Base-by-base conservation (phyloP, 1,140 invertebrate genomes). In the Leptonema lineaticorne region DNA sequence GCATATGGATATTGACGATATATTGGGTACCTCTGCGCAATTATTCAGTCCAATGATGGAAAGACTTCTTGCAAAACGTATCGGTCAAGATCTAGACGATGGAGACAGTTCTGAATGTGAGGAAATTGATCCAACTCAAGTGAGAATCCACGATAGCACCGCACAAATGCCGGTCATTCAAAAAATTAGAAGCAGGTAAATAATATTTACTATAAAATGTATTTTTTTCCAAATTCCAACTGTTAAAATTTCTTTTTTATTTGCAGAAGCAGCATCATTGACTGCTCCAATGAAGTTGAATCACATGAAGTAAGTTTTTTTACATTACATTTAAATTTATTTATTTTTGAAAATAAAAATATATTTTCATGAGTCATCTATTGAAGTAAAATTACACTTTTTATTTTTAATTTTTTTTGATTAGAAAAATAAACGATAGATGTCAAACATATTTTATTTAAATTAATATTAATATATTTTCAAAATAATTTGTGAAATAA, bases 1-100 rank as follows among this genome's bases (percentile, higher is more conserved):
- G 65, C 88, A 90, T 75, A 90, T 88, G 9, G 91, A 94, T 77
- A 93, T 94, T 64, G 92, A 94, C 74, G 91, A 93, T 74, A 84
- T 93, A 74, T 79, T 94, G 53, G 91, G 91, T 53, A 83, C 80
- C 28, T 83, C 83, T 62, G 83, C 84, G 30, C 84, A 86, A 14
- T 79, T 87, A 67, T 84, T 87, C 74, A 87, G 86, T 75, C 86
- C 86, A 22, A 82, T 87, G 68, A 86, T 86, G 80, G 81, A 85
- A 57, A 82, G 80, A 57, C 81, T 85, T 70, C 77, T 84, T 58
- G 79, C 78, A 28, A 77, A 74, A 63, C 78, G 78, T 64, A 79
- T 77, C 29, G 77, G 78, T 16, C 78, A 79, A 68, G 73, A 76
- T 53, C 65, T 74, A 9, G 78, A 75, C 70, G 79, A 79, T n/a